Evolutionary conservation across 2,888 invertebrate species (phyloP), one percentile per base, ranked within the genome.

Genomic region (Marronus borbonicus): DNA sequence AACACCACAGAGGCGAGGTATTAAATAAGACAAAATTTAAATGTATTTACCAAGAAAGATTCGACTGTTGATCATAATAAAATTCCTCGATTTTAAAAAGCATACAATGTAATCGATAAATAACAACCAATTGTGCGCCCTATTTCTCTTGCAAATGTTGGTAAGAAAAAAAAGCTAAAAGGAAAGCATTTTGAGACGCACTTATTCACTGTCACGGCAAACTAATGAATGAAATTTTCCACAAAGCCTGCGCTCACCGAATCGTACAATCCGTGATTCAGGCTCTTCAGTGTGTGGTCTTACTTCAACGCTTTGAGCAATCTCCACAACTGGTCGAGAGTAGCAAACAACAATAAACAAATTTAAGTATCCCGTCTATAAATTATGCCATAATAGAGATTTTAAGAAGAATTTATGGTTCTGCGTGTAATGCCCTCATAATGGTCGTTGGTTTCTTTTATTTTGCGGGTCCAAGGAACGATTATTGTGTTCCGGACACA

Each of bases 331-430:
- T 52, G 69, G 52, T 31, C 52, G 17, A 52, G 36, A 52, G 31
- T 31, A 52, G 52, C 50, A 31, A n/a, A 39, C 70, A 12, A 72
- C 60, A 72, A 72, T 72, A 60, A 72, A 72, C 58, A 60, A 72
- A 72, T 60, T 60, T 72, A 72, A 72, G 72, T 60, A 49, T 36
- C 60, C 39, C 60, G 60, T 58, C 72, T 58, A 60, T 72, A 72
- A 72, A 72, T 72, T 72, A 72, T 31, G 72, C 55, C 72, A 70
- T 77, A 70, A 77, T 77, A 72, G 64, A 77, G 77, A 77, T 77
- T 77, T 77, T 77, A 77, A 77, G 77, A 72, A 77, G 72, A 77
- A 77, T 77, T 77, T 77, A 77, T 77, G 70, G 79, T 76, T 78
- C 79, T 77, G 64, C 72, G 72, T 72, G 72, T 72, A 72, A 72